Evolutionary conservation across 2,113 vertebrate genomes (phyloP), one percentile per base, ranked within the genome.

Genomic region (Junco hyemalis): DNA sequence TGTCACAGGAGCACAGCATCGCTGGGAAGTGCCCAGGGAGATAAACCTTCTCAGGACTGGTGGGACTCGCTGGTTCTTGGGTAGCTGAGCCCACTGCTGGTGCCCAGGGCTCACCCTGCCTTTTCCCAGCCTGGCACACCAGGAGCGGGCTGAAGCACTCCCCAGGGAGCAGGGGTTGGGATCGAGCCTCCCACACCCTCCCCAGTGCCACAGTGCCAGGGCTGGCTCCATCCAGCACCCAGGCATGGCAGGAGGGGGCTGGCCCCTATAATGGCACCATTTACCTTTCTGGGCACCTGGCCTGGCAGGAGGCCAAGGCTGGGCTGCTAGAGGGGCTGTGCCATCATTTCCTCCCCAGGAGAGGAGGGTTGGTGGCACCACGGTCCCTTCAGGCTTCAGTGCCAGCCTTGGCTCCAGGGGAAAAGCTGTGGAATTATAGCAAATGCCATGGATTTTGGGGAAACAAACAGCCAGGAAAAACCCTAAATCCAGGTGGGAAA

Each of bases 151-250:
- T 3, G 48, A 56, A 84, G 60, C 13, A 16, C 8, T 5, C 35
- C 51, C 8, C 11, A 7, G 57, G 64, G 40, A 42, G 25, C 1
- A 0, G 14, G 5, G 21, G 6, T 5, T 61, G 78, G 60, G 25
- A 29, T 82, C 6, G 6, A 59, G 3, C 12, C 17, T 61, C 21
- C 70, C 31, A 57, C 40, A 40, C 40, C 15, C 15, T 5, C 1
- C 5, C 4, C 33, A 13, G 9, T 20, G 15, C 6, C 33, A 5
- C 5, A 4, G 47, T 4, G 6, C 28, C 8, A 7, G 25, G 36
- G 15, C 48, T 1, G 1, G 29, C 22, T 47, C 7, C 2, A n/a
- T 28, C 21, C n/a, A 56, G 57, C 4, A 1, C 14, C 1, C 0
- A 38, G 29, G 20, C 1, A 11, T 0, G 1, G 65, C 28, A 42